phyloP scores from a whole-genome alignment of 2,888 invertebrate genomes.

The Athalia circularis region DNA sequence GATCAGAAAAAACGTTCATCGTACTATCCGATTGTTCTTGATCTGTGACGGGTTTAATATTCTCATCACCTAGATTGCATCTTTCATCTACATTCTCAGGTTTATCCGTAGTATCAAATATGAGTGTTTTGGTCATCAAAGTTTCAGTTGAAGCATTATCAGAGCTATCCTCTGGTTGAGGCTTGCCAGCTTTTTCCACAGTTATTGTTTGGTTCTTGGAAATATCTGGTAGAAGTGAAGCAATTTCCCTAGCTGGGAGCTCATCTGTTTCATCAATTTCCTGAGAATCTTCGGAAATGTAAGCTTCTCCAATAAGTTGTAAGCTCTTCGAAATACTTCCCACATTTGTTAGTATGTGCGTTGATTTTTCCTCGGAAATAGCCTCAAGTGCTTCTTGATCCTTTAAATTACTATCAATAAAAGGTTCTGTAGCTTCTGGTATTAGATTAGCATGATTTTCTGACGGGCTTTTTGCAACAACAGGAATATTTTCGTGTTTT shows the following conservation, averaged over 20 bases:
- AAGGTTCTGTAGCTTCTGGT: neutral
- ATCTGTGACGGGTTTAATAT: neutral
- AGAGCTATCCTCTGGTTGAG: slow-evolving; percentile 22
- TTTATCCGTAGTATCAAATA: neutral
- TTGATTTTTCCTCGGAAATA: slow-evolving; percentile 9
- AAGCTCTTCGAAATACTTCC: slow-evolving; percentile 59
- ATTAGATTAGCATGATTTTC: neutral
- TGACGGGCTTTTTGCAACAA: neutral
- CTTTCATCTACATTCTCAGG: neutral
- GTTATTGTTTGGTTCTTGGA: neutral
- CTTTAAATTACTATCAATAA: neutral
- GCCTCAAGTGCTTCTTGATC: neutral
- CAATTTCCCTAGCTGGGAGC: slow-evolving; percentile 41
- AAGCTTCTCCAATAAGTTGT: slow-evolving; percentile 64
- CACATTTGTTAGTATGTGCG: slow-evolving; percentile 39
- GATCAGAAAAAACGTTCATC: neutral
- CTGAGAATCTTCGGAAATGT: slow-evolving; percentile 66
- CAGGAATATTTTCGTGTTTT: neutral
- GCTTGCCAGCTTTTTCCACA: neutral
- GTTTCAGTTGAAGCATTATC: slow-evolving; percentile 25
- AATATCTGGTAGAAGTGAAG: neutral
- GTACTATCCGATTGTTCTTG: slow-evolving; percentile 9
- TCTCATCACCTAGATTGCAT: neutral
- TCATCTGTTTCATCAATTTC: slow-evolving; percentile 51
- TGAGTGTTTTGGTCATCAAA: neutral